Percentiles rank a stretch among this genome's conserved stretches.
These are phyloP conservation scores for Vollenhovia emeryi DNA, from an alignment of 1,140 invertebrate genomes.

Conservation along the genomic window DNA sequence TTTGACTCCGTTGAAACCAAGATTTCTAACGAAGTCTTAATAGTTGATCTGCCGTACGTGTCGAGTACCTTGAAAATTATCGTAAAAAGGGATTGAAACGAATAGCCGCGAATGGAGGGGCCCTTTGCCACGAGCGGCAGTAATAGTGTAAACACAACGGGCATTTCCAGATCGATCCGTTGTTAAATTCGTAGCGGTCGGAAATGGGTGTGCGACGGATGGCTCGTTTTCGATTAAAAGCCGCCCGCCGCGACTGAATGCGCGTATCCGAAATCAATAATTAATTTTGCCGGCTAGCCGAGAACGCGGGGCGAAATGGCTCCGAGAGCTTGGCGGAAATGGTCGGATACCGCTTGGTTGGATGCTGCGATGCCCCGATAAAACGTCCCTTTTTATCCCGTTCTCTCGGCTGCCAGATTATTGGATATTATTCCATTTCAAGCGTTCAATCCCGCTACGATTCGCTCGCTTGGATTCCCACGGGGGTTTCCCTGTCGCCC, in stretches of 20 bases:
- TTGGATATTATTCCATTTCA: constrained; percentile 84
- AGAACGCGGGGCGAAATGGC: constrained; percentile 61
- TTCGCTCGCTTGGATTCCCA: constrained; percentile 80
- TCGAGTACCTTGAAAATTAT: constrained; percentile 15
- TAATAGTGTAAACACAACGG: constrained; percentile 19
- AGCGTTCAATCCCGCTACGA: constrained; percentile 83
- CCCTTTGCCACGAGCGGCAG: constrained; percentile 3
- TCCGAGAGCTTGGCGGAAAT: constrained; percentile 68
- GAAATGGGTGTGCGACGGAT: constrained; percentile 68
- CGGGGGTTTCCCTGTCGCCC: constrained; percentile 72
- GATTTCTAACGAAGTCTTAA: background rate
- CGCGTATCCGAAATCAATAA: constrained; percentile 84
- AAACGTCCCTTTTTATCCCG: constrained; percentile 82
- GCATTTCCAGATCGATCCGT: constrained; percentile 44
- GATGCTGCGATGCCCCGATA: constrained; percentile 79
- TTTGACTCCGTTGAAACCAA: background rate
- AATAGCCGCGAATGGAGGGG: background rate
- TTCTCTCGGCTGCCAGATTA: constrained; percentile 80
- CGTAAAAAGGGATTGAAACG: constrained; percentile 8
- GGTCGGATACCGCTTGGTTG: constrained; percentile 65
- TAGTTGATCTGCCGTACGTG: background rate
- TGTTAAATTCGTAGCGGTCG: constrained; percentile 65
- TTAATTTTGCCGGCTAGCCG: constrained; percentile 79
- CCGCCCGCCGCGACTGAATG: constrained; percentile 71
- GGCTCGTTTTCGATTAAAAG: constrained; percentile 80